Evolutionary conservation across 2,888 invertebrate genomes (phyloP).

Genomic region (Melikaiella ostensackeni): DNA sequence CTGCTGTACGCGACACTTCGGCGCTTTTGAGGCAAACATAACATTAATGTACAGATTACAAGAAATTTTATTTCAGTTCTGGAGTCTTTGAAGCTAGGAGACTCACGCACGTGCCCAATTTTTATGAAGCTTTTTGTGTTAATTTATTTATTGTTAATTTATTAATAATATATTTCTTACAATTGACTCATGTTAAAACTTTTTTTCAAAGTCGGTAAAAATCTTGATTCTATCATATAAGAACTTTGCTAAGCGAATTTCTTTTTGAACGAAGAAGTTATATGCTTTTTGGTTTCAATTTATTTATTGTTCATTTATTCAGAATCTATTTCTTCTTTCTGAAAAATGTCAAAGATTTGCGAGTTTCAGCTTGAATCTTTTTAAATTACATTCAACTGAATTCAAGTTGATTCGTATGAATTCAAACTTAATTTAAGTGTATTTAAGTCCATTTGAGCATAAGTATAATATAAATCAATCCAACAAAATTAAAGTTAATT

Average conservation of each 20-base stretch:
- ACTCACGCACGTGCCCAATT: conserved; percentile 31
- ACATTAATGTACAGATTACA: conserved; percentile 23
- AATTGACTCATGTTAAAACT: background rate
- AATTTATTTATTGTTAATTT: background rate
- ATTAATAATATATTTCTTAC: background rate
- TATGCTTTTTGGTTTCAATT: too few relatives aligned
- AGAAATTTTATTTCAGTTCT: conserved; percentile 17
- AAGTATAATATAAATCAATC: too few relatives aligned
- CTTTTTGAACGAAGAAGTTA: too few relatives aligned
- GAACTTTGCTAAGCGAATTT: background rate
- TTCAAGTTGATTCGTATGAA: too few relatives aligned
- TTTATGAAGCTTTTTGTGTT: background rate
- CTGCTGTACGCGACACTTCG: conserved; percentile 25
- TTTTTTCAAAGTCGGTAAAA: background rate
- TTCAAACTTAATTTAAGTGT: too few relatives aligned
- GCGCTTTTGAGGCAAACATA: conserved; percentile 29
- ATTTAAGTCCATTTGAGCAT: too few relatives aligned
- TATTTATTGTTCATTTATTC: too few relatives aligned
- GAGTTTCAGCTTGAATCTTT: too few relatives aligned
- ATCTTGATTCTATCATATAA: background rate
- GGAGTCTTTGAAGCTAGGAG: conserved; percentile 4
- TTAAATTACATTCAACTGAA: too few relatives aligned
- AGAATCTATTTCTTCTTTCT: too few relatives aligned
- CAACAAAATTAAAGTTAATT: too few relatives aligned
- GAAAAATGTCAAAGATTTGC: too few relatives aligned